phyloP scores from a whole-genome alignment of 2,113 vertebrate species.

The Cyprinodon tularosa region DNA sequence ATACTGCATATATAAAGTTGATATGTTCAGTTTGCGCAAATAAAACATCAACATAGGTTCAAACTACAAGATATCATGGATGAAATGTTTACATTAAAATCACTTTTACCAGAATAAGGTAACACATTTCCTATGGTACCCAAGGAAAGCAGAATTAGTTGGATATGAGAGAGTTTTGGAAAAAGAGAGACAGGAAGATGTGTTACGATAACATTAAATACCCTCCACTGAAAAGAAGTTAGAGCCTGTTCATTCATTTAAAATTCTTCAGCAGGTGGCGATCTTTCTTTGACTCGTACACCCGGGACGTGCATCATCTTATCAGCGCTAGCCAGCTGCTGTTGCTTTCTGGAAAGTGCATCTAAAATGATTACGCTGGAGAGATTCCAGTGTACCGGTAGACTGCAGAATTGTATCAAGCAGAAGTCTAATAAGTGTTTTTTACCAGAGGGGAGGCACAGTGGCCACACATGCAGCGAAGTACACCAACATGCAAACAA shows the following conservation, averaged over 20 bases:
- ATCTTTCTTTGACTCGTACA: neutral
- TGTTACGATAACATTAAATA: neutral
- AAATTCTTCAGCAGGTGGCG: neutral
- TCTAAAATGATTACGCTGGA: conserved; percentile 14
- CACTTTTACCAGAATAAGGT: neutral
- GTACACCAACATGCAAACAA: neutral
- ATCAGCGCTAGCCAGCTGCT: conserved; percentile 15
- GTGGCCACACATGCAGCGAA: neutral
- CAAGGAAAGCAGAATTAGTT: neutral
- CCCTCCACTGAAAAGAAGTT: neutral
- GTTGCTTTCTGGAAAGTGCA: conserved; percentile 16
- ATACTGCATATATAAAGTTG: neutral
- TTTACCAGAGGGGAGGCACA: conserved; percentile 9
- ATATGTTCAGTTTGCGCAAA: conserved; percentile 16
- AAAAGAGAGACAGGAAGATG: neutral
- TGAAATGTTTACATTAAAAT: neutral
- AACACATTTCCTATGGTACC: no score
- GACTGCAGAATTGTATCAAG: conserved; percentile 27
- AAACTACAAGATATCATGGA: conserved; percentile 6
- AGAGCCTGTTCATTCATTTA: neutral
- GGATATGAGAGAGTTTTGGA: neutral
- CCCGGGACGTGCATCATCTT: conserved; percentile 12
- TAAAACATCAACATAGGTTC: conserved; percentile 13
- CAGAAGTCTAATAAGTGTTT: conserved; percentile 13
- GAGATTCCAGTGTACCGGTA: conserved; percentile 20